phyloP scores from a whole-genome alignment of 2,888 invertebrate genomes.

The Himalopsyche anomala region DNA sequence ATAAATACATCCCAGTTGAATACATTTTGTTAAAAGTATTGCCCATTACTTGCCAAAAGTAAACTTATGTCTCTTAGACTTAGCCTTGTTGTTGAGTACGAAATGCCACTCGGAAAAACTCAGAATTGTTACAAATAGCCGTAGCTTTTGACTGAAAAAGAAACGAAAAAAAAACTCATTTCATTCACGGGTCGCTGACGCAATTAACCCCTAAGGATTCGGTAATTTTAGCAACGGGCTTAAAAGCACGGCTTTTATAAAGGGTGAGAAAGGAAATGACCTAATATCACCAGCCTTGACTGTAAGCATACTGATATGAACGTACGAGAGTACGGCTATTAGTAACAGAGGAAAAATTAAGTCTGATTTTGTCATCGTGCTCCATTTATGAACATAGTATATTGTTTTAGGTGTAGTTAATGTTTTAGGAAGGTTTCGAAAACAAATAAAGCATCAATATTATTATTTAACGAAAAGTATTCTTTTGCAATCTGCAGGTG shows the following conservation, averaged over 20 bases:
- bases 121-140: constrained; percentile 31
- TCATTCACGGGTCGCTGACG: constrained; percentile 40
- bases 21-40: neutral
- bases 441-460: too few species aligned
- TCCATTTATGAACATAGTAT: too few species aligned
- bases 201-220: constrained; percentile 38
- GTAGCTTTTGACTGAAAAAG: neutral
- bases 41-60: neutral
- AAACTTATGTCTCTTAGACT: neutral
- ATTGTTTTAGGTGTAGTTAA: too few species aligned
- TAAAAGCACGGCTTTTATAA: constrained; percentile 19
- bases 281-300: constrained; percentile 2
- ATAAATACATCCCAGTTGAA: too few species aligned
- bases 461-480: too few species aligned
- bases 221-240: constrained; percentile 18
- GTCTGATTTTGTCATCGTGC: too few species aligned
- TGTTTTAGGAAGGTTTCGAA: too few species aligned
- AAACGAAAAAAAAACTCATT: constrained; percentile 34
- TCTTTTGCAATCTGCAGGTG: too few species aligned
- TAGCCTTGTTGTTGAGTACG: neutral
- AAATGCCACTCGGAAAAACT: constrained; percentile 5
- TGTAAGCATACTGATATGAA: constrained; percentile 1
- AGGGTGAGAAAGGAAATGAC: constrained; percentile 41
- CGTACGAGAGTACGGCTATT: neutral
- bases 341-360: too few species aligned